Base-by-base conservation (phyloP, 1,140 invertebrate species). In the Drosophila eugracilis region DNA sequence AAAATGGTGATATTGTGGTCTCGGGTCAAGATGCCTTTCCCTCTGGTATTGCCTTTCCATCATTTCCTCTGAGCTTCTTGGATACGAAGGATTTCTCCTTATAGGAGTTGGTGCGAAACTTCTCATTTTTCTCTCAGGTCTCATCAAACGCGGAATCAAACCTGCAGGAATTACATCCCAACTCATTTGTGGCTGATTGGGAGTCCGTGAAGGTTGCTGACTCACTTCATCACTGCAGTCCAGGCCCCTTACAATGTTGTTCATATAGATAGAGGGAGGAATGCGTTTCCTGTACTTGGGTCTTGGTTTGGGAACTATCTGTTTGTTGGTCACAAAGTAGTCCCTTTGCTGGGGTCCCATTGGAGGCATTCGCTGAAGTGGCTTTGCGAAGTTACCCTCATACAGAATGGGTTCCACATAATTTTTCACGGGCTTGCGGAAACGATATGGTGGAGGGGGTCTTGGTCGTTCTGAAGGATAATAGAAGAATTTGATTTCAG, bases 361-460 rank as follows among this genome's bases (percentile, higher is more conserved):
- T 1, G 36, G 15, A 1, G 36, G 28, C 5, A 58, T 50, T 28
- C 73, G 52, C 5, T 81, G 77, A 6, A 71, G 59, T 1, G 69
- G 83, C 17, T 81, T 85, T 10, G 26, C 52, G 30, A 86, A 71
- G 22, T 74, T 54, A 0, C 81, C 81, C 42, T 85, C 81, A 24
- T 86, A 86, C 0, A 85, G 45, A 30, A 86, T 86, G 12, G 81
- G 81, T 14, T 86, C 81, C 6, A 88, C 74, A 48, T 88, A 83
- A 70, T 88, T 88, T 30, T 88, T 88, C 17, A 78, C 37, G 1
- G 73, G 69, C 9, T 86, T 86, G 0, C 81, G 81, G 14, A 32
- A 62, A 1, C 67, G 77, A 3, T 32, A 30, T 0, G 47, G 1
- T 0, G 54, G 26, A 17, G 21, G n/a, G 0, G 26, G 42, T 26